phyloP scores from a whole-genome alignment of 2,888 invertebrate species.

The Acrobasis consociella region DNA sequence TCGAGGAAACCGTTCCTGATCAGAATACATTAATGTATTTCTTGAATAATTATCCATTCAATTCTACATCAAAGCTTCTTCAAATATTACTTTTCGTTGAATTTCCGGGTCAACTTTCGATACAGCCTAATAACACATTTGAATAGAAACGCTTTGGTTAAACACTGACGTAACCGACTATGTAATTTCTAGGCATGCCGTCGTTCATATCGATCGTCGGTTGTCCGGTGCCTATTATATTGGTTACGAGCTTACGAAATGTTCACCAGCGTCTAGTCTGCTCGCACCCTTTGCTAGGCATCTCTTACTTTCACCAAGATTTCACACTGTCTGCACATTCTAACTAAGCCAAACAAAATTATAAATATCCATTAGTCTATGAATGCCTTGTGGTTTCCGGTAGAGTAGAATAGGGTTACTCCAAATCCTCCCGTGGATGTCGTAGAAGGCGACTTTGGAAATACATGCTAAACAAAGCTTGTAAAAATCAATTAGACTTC shows the following conservation, averaged over 20 bases:
- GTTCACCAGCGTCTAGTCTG: constrained; percentile 52
- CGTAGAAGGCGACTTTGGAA: too few relatives aligned
- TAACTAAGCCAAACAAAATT: constrained; percentile 60
- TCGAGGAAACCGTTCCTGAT: constrained; percentile 43
- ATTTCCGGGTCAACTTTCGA: constrained; percentile 52
- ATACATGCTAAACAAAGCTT: too few relatives aligned
- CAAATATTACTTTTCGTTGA: constrained; percentile 28
- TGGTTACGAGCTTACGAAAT: constrained; percentile 73
- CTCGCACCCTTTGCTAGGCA: constrained; percentile 52
- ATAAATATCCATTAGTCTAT: constrained; percentile 8
- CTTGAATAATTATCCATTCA: neutral
- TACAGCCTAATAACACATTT: constrained; percentile 39
- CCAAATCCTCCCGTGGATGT: too few relatives aligned
- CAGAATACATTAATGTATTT: constrained; percentile 37
- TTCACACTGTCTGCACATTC: constrained; percentile 42
- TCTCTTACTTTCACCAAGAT: constrained; percentile 73
- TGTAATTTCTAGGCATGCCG: constrained; percentile 43
- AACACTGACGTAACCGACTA: constrained; percentile 56
- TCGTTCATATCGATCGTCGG: constrained; percentile 55
- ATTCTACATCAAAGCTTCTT: constrained; percentile 27
- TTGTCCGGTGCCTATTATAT: constrained; percentile 48
- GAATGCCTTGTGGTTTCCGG: too few relatives aligned
- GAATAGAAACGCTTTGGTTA: constrained; percentile 50
- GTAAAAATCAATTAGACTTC: too few relatives aligned
- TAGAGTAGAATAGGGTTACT: too few relatives aligned